phyloP scores from a whole-genome alignment of 2,113 vertebrate genomes.

The Meriones unguiculatus region DNA sequence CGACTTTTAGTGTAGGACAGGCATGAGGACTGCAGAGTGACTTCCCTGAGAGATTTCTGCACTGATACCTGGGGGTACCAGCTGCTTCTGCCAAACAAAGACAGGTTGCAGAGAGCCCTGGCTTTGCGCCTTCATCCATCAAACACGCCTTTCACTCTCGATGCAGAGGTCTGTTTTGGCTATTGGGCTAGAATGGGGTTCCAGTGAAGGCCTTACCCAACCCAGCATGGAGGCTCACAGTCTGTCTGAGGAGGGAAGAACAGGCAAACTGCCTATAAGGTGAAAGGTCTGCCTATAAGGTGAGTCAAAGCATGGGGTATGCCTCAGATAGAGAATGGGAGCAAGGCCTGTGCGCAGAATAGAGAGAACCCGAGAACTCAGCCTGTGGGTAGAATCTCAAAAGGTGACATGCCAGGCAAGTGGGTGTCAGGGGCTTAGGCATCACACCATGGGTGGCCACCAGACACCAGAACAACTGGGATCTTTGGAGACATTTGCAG shows the following conservation, averaged over 20 bases:
- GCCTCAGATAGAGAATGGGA: not conserved
- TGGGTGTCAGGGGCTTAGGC: not conserved
- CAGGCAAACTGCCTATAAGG: too few species aligned
- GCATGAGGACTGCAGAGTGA: not conserved
- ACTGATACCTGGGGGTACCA: not conserved
- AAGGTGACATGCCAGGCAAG: not conserved
- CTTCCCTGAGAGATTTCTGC: not conserved
- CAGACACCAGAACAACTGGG: not conserved
- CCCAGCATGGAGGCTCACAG: not conserved
- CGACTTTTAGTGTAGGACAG: not conserved
- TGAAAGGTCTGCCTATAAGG: too few species aligned
- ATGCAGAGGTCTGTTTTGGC: not conserved
- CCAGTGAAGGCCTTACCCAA: not conserved
- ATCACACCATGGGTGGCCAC: fast-evolving
- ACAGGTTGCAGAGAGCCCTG: not conserved
- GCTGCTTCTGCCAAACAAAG: not conserved
- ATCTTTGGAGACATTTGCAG: fast-evolving
- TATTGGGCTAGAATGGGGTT: not conserved
- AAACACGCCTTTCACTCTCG: fast-evolving
- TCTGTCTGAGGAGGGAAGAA: not conserved
- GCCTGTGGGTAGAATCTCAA: not conserved
- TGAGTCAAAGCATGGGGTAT: not conserved
- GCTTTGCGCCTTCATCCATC: not conserved
- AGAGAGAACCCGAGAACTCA: not conserved
- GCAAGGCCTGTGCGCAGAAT: not conserved